Percentiles rank a stretch among this genome's conserved stretches.
These are phyloP conservation scores for Callimorpha dominula DNA, from an alignment of 2,888 invertebrate species.

Conservation along the genomic window DNA sequence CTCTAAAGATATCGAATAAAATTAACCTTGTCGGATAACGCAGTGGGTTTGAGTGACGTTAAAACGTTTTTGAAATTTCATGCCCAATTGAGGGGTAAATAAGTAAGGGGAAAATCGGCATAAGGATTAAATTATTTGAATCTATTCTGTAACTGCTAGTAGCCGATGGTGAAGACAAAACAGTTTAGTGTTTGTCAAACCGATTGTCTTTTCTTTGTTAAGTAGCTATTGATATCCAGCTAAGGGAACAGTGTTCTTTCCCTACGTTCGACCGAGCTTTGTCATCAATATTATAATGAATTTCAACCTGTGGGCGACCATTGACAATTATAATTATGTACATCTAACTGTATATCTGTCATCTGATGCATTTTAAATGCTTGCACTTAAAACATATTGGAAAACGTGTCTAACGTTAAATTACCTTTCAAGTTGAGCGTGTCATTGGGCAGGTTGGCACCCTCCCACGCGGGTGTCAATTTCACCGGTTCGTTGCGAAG, in stretches of 20 bases:
- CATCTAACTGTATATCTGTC: neutral
- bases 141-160: neutral
- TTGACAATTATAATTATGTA: neutral
- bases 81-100: neutral
- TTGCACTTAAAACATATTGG: neutral
- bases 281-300: neutral
- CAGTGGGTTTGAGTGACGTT: too few species aligned
- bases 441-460: slow-evolving; percentile 93
- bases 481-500: slow-evolving; percentile 91
- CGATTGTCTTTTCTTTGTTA: too few species aligned
- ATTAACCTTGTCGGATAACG: too few species aligned
- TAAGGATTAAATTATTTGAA: neutral
- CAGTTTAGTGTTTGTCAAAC: too few species aligned
- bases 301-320: neutral
- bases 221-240: neutral
- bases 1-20: neutral
- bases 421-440: slow-evolving; percentile 93
- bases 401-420: slow-evolving; percentile 14
- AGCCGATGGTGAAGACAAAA: too few species aligned
- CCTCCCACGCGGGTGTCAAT: slow-evolving; percentile 96
- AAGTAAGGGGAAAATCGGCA: neutral
- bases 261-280: neutral
- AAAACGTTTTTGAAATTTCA: too few species aligned
- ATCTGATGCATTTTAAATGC: neutral
- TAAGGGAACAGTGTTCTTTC: neutral